Evolutionary conservation across 1,140 invertebrate genomes (phyloP), one percentile per base, ranked within the genome.

Genomic region (Drosophila triauraria): DNA sequence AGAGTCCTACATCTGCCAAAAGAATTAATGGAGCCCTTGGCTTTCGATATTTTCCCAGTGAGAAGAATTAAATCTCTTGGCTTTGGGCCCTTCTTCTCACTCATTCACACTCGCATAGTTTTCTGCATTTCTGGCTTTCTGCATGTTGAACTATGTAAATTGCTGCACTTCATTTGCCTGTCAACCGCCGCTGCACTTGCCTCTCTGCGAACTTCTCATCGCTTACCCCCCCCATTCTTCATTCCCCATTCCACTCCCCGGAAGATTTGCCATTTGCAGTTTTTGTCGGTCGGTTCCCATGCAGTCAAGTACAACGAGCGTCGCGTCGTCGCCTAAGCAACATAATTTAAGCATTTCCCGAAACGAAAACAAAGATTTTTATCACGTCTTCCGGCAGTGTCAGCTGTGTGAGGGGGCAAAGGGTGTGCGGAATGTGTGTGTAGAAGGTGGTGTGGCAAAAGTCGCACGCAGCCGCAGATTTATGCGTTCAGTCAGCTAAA

Each of bases 311-410:
- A 44, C 67, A 46, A 57, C 51, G 47, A 51, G 35, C 13, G 46
- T 40, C 47, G 44, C 25, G 25, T 51, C 68, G 43, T 79, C 57
- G 63, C 46, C 59, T 59, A 38, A 30, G 62, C 48, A 71, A 70
- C 80, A 83, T 75, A 65, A 83, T 76, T 83, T 83, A 83, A 48
- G 75, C 71, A 50, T 78, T 78, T 79, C 60, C 38, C 60, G 46
- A 64, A 76, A 77, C 72, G 58, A 76, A 83, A 84, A 80, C 54
- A 60, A 51, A 60, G 81, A 84, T 84, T 68, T 74, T 69, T 75
- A 78, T 85, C 82, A 67, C 46, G 40, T 9, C 56, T 85, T 84
- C 81, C 72, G 80, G 56, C 65, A 62, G 56, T 47, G 23, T 42
- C 10, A 7, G n/a, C 40, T 10, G 35, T 13, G 60, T 15, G 17